Percentiles rank a stretch among this genome's conserved stretches.
Conservation (phyloP, 1,140 invertebrate species). For the Macrotrachela quadricornifera region DNA sequence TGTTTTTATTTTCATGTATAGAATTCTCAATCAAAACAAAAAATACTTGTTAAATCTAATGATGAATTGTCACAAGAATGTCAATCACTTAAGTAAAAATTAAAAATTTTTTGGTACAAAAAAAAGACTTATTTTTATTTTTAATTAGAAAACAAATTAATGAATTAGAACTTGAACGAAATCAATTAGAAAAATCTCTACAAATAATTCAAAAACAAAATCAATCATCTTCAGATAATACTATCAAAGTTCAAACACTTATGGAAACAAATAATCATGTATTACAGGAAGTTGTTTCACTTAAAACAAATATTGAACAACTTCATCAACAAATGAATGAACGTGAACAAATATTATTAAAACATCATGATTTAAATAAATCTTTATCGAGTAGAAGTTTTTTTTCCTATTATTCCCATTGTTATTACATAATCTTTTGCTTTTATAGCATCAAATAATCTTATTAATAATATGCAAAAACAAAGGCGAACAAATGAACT, state of each 20-base stretch:
- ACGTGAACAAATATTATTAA: not conserved
- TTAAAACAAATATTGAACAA: not conserved
- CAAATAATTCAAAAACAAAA: not conserved
- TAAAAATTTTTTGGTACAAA: no score
- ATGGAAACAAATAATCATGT: not conserved
- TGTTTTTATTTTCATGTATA: not conserved
- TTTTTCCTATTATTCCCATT: no score
- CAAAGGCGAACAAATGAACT: slow-evolving; percentile 5
- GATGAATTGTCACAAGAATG: not conserved
- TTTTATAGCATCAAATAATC: not conserved
- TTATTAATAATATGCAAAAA: slow-evolving; percentile 5
- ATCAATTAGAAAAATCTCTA: not conserved
- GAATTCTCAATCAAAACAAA: not conserved
- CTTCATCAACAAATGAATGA: slow-evolving; percentile 1
- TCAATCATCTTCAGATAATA: not conserved
- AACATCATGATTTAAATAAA: slow-evolving; percentile 6
- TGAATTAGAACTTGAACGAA: not conserved
- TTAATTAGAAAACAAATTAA: not conserved
- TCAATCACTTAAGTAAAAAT: no score
- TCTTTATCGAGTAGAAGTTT: no score
- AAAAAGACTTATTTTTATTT: no score
- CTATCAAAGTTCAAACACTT: not conserved
- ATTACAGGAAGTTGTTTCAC: slow-evolving; percentile 1
- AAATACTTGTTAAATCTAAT: not conserved
- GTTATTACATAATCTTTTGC: no score